Evolutionary conservation across 2,113 vertebrate genomes (phyloP).

Genomic region (Corvus cornix): DNA sequence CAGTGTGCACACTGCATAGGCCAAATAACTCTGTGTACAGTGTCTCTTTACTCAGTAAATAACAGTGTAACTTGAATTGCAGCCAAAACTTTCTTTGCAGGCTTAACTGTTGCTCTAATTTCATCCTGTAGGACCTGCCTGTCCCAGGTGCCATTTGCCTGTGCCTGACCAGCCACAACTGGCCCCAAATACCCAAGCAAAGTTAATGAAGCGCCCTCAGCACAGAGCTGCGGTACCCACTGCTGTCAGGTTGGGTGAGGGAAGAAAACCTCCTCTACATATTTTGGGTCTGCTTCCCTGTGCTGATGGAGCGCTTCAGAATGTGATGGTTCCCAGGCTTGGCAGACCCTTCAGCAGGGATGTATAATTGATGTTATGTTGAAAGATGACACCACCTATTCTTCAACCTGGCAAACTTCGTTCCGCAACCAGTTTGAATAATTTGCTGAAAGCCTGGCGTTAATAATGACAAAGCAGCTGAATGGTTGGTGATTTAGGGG

Average conservation of each 20-base stretch:
- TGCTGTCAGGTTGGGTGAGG: background rate
- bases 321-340: background rate
- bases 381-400: background rate
- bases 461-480: background rate
- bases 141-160: background rate
- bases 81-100: background rate
- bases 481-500: background rate
- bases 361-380: background rate
- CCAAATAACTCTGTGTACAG: background rate
- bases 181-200: fast-evolving
- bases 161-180: background rate
- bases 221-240: fast-evolving
- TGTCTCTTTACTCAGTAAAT: background rate
- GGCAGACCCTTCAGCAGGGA: background rate
- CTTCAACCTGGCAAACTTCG: background rate
- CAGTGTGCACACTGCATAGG: background rate
- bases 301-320: background rate
- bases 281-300: background rate
- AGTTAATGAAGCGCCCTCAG: background rate
- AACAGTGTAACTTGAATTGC: background rate
- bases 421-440: background rate
- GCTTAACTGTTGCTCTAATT: background rate
- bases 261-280: fast-evolving
- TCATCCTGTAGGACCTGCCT: background rate
- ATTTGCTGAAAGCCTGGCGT: background rate